These are phyloP conservation scores for Merodon equestris DNA, from an alignment of 2,888 invertebrate species.

Conservation along the genomic window DNA sequence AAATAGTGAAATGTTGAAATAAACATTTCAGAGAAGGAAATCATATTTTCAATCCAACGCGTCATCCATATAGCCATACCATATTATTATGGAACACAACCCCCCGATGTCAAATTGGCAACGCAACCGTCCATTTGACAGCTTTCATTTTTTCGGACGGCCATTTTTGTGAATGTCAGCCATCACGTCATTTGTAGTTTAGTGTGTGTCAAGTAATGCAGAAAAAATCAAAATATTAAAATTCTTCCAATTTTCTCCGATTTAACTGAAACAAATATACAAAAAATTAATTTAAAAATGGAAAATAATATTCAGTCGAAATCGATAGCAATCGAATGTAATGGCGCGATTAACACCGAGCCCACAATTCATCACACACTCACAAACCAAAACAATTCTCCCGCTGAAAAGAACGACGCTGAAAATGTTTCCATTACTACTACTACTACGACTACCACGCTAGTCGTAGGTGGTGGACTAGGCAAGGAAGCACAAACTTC, in stretches of 20 bases:
- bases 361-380: slow-evolving; percentile 46
- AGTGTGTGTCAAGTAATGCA: slow-evolving; percentile 67
- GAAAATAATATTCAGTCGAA: slow-evolving; percentile 61
- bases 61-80: too few relatives aligned
- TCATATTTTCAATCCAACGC: too few relatives aligned
- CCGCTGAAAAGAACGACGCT: slow-evolving; percentile 68
- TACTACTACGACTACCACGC: slow-evolving; percentile 44
- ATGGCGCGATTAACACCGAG: slow-evolving; percentile 29
- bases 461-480: slow-evolving; percentile 26
- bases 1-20: too few relatives aligned
- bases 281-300: slow-evolving; percentile 58
- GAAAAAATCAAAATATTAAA: slow-evolving; percentile 64
- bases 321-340: slow-evolving; percentile 35
- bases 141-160: slow-evolving; percentile 59
- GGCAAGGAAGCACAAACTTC: slow-evolving; percentile 28
- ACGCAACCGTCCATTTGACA: slow-evolving; percentile 38
- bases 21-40: too few relatives aligned
- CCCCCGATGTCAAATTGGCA: slow-evolving; percentile 31
- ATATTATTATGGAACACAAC: not conserved
- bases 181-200: slow-evolving; percentile 70
- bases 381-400: slow-evolving; percentile 63
- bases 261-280: slow-evolving; percentile 49
- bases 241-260: slow-evolving; percentile 56
- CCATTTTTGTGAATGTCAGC: slow-evolving; percentile 71
- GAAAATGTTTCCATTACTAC: slow-evolving; percentile 64